Conservation (phyloP, 1,140 invertebrate species). For the Drosophila parabipectinata region DNA sequence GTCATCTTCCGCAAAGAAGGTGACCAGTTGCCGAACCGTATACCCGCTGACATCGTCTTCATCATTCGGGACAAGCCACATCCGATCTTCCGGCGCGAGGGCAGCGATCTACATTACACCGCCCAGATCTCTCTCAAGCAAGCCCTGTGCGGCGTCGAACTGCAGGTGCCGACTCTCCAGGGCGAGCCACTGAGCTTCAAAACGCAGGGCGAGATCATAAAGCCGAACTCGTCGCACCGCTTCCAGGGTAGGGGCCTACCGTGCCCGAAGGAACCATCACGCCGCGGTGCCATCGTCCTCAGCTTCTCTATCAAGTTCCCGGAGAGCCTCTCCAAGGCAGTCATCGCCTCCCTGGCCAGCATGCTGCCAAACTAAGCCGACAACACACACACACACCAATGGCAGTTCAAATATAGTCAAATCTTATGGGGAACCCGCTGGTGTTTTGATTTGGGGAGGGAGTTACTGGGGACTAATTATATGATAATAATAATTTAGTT, state of each 20-base stretch:
- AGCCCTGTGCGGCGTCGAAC: slow-evolving; percentile 90
- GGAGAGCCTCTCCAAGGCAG: slow-evolving; percentile 87
- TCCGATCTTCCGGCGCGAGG: slow-evolving; percentile 92
- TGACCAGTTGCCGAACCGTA: slow-evolving; percentile 87
- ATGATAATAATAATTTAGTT: no score
- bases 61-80: slow-evolving; percentile 96
- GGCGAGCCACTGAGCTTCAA: slow-evolving; percentile 89
- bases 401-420: slow-evolving; percentile 1
- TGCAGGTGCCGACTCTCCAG: slow-evolving; percentile 92
- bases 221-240: not conserved
- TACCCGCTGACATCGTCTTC: slow-evolving; percentile 97
- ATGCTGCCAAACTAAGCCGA: slow-evolving; percentile 86
- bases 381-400: not conserved
- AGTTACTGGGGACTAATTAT: no score
- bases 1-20: slow-evolving; percentile 97
- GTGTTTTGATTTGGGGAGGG: not conserved
- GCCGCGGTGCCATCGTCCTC: slow-evolving; percentile 92
- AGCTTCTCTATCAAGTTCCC: slow-evolving; percentile 96
- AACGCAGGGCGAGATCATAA: slow-evolving; percentile 87
- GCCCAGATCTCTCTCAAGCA: slow-evolving; percentile 91
- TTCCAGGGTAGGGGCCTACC: slow-evolving; percentile 89
- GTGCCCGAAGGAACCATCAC: slow-evolving; percentile 90
- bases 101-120: slow-evolving; percentile 91
- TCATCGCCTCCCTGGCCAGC: slow-evolving; percentile 89
- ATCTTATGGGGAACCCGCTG: not conserved